Base-by-base conservation (phyloP, 1,140 invertebrate species). In the Aplysia californica region DNA sequence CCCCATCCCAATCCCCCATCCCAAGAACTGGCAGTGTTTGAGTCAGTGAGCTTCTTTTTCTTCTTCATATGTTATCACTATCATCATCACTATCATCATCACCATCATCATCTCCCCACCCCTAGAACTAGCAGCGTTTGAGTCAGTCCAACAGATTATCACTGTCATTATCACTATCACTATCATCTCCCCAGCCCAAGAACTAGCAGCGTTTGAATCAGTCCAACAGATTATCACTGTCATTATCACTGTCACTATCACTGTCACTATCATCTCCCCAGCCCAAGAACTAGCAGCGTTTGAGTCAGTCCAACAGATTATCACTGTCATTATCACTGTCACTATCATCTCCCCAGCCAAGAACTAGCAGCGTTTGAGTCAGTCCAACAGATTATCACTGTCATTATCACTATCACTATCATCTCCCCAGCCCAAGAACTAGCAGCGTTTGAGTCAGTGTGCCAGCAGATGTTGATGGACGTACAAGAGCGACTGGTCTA, bases 401-500 rank as follows among this genome's bases (percentile, higher is more conserved):
- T n/a, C n/a, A n/a, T n/a, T n/a, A n/a, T n/a, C n/a, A n/a, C n/a
- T n/a, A n/a, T n/a, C n/a, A n/a, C n/a, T 61, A 10, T 61, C 10
- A n/a, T 26, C 21, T 26, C 21, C 76, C 21, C 81, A 87, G 84
- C 80, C 29, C 78, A 84, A 70, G 84, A 88, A 71, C 81, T 89
- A n/a, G 90, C 92, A 61, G 94, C 96, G 18, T 97, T 99, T 91
- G 95, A 95, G 0, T 92, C 92, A 39, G 93, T 96, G 39, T 95
- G 96, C 68, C 91, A 93, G 26, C 96, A 98, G 84, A 91, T 99
- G 67, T 90, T 99, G 66, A 95, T 98, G 88, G 98, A 99, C 92
- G 95, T 97, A 15, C 97, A 99, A 87, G 98, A 99, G 87, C 90
- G 98, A 79, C 92, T 99, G 15, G 97, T 99, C 10, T 99, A 98